Conservation (phyloP, 2,113 vertebrate genomes). For the Polypterus bichir region DNA sequence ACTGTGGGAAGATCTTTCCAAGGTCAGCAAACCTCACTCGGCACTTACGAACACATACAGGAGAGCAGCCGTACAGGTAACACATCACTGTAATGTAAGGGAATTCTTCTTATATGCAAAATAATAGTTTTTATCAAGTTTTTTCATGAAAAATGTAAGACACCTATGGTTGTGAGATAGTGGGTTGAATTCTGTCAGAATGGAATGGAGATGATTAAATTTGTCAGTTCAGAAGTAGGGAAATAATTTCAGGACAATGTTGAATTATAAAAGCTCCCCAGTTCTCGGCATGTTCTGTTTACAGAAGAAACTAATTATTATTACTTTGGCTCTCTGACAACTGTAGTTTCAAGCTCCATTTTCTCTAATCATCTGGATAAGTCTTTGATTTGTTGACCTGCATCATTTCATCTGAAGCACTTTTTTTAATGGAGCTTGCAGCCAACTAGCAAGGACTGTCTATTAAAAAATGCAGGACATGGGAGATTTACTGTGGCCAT, state of each 20-base stretch:
- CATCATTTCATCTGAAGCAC: slow-evolving; percentile 22
- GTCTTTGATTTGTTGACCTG: slow-evolving; percentile 21
- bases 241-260: slow-evolving; percentile 45
- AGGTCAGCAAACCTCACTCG: slow-evolving; percentile 93
- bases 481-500: no score
- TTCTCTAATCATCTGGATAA: slow-evolving; percentile 26
- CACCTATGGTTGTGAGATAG: slow-evolving; percentile 18
- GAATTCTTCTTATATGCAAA: no score
- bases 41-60: slow-evolving; percentile 95
- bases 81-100: neutral
- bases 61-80: slow-evolving; percentile 97
- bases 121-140: no score
- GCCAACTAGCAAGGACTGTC: slow-evolving; percentile 5
- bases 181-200: slow-evolving; percentile 15
- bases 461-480: no score
- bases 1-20: slow-evolving; percentile 98
- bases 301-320: slow-evolving; percentile 52
- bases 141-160: slow-evolving; percentile 19
- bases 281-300: slow-evolving; percentile 35
- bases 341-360: slow-evolving; percentile 29
- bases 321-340: slow-evolving; percentile 44
- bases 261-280: slow-evolving; percentile 35
- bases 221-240: slow-evolving; percentile 32
- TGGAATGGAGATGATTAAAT: slow-evolving; percentile 29
- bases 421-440: slow-evolving; percentile 9